phyloP scores from a whole-genome alignment of 2,113 vertebrate species.

The Tenebrosternarchus preto region DNA sequence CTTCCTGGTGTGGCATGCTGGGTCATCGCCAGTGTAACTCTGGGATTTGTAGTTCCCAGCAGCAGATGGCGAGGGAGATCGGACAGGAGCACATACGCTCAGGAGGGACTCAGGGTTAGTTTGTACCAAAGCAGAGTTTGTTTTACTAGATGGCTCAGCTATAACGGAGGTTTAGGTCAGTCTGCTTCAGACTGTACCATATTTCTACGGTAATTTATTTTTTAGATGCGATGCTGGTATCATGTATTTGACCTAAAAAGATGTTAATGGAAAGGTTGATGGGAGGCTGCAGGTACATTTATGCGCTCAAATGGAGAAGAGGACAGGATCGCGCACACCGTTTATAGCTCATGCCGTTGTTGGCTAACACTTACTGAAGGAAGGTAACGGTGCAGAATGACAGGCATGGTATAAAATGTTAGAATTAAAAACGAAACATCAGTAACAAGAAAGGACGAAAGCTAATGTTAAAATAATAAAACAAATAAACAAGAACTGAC shows the following conservation, averaged over 20 bases:
- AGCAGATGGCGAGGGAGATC: constrained; percentile 72
- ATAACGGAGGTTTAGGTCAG: constrained; percentile 41
- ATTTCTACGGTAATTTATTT: constrained; percentile 43
- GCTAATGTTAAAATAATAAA: neutral
- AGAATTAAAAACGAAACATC: neutral
- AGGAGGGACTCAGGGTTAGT: constrained; percentile 47
- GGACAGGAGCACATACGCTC: constrained; percentile 53
- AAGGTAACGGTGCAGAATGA: neutral
- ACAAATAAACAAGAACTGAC: neutral
- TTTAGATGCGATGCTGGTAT: constrained; percentile 23
- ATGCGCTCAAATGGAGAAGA: constrained; percentile 23
- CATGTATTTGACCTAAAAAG: constrained; percentile 44
- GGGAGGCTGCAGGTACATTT: constrained; percentile 32
- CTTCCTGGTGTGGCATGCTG: constrained; percentile 34
- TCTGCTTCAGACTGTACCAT: constrained; percentile 3
- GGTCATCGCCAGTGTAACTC: constrained; percentile 28
- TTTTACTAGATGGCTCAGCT: constrained; percentile 13
- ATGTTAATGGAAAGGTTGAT: constrained; percentile 44
- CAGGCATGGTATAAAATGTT: neutral
- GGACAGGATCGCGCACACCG: constrained; percentile 13
- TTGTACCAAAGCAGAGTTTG: constrained; percentile 29
- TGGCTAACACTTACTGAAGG: constrained; percentile 1
- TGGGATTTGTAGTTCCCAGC: constrained; percentile 52
- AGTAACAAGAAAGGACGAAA: neutral
- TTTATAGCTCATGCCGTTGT: constrained; percentile 1